Evolutionary conservation across 2,113 vertebrate genomes (phyloP), one percentile per base, ranked within the genome.

Genomic region (Periophthalmodon schlosseri): DNA sequence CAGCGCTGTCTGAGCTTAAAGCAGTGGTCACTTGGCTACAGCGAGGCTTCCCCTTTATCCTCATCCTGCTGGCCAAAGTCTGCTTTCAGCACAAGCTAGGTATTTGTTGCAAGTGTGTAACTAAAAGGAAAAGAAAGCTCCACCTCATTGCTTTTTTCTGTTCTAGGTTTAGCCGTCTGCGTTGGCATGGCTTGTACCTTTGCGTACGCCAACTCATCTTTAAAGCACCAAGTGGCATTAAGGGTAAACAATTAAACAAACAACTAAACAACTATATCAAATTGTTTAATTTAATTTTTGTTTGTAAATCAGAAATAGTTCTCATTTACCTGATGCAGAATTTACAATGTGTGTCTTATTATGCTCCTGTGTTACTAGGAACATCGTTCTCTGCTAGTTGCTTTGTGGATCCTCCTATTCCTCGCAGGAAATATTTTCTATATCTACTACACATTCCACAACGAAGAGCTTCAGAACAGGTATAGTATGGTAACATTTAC

Each of bases 31-130:
- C 94, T 0, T 99, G 98, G 98, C 94, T 99, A 49, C 98, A 99
- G 94, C 97, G 96, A 20, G 98, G 97, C 2, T 95, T 99, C 21
- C 97, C 97, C 8, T 99, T 99, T 88, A 97, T 99, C 86, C 91
- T 99, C 61, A 99, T 99, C 64, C 94, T 99, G 47, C 90, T 99
- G 80, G 95, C 95, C 70, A 99, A 99, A 93, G 93, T 98, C 77
- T 99, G 97, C 89, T 99, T 99, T 89, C 97, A 99, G 82, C 98
- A 99, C 80, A 98, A 98, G 76, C 94, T 99, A 0, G 97, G 98
- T 99, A 89, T 15, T 28, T 0, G 10, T 65, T 39, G 11, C 8
- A 39, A 36, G 11, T n/a, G 34, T 39, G 18, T 39, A 11, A 65
- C 14, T 63, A 6, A n/a, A n/a, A 44, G 2, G 9, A 65, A 12